Evolutionary conservation across 2,888 invertebrate genomes (phyloP).

Genomic region (Sesamia inferens): DNA sequence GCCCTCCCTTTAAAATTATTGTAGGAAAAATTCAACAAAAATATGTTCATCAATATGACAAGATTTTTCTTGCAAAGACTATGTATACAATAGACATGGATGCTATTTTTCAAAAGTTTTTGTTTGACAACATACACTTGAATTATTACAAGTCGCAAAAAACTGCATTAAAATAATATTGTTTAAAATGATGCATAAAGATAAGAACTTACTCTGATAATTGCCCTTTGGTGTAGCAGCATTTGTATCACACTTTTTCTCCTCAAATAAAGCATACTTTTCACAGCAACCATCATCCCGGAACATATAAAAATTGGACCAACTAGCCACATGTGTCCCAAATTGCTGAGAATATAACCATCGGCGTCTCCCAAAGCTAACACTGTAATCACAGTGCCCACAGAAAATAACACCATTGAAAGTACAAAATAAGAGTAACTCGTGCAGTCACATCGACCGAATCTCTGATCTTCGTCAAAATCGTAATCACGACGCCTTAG

Average conservation of each 20-base stretch:
- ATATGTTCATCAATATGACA: background rate
- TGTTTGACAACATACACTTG: constrained; percentile 47
- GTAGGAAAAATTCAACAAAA: background rate
- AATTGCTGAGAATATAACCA: constrained; percentile 90
- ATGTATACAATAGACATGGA: too few relatives aligned
- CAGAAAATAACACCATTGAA: constrained; percentile 91
- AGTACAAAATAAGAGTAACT: constrained; percentile 92
- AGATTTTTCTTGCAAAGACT: background rate
- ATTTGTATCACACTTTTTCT: constrained; percentile 92
- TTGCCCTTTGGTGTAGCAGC: constrained; percentile 91
- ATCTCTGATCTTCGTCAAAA: constrained; percentile 90
- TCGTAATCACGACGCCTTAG: constrained; percentile 90
- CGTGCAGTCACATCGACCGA: constrained; percentile 92
- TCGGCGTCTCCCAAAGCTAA: constrained; percentile 91
- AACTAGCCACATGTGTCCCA: constrained; percentile 92
- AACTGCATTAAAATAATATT: background rate
- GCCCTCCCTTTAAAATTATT: background rate
- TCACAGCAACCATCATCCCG: constrained; percentile 92
- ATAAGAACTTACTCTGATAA: constrained; percentile 88
- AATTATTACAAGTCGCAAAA: constrained; percentile 31
- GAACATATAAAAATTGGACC: constrained; percentile 92
- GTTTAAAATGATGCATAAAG: constrained; percentile 7
- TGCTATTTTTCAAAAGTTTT: constrained; percentile 15
- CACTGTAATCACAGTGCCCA: constrained; percentile 91
- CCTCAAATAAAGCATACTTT: constrained; percentile 91